phyloP scores from a whole-genome alignment of 2,888 invertebrate genomes.

The Ophion costatus region DNA sequence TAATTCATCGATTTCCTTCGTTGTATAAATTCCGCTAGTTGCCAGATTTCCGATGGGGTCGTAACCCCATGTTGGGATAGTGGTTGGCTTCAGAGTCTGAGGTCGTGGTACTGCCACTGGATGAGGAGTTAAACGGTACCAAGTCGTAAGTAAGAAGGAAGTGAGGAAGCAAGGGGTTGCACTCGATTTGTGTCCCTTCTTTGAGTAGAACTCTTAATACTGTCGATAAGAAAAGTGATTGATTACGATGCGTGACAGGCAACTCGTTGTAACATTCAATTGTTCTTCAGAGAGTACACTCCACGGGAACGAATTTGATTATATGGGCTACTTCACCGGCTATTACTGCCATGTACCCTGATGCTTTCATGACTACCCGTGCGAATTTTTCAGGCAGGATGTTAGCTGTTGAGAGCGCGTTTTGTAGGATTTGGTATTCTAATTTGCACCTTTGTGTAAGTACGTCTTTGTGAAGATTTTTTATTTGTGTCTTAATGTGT shows the following conservation, averaged over 20 bases:
- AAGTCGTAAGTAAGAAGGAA: conserved; percentile 66
- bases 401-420: background rate
- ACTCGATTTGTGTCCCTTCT: conserved; percentile 64
- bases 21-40: conserved; percentile 43
- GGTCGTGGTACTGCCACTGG: conserved; percentile 14
- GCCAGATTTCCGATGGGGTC: conserved; percentile 15
- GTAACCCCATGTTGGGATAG: conserved; percentile 55
- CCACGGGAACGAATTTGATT: no score
- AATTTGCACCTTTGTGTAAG: background rate
- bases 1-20: conserved; percentile 36
- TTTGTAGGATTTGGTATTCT: background rate
- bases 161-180: conserved; percentile 60
- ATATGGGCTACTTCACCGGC: conserved; percentile 71
- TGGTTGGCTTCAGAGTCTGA: conserved; percentile 33
- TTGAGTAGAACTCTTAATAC: conserved; percentile 67
- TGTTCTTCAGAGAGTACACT: conserved; percentile 63
- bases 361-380: no score
- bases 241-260: conserved; percentile 66
- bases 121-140: conserved; percentile 57
- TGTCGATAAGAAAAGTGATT: conserved; percentile 66
- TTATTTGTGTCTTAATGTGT: background rate
- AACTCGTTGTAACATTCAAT: conserved; percentile 69
- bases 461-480: conserved; percentile 2
- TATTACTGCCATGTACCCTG: conserved; percentile 64
- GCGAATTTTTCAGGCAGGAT: no score